phyloP scores from a whole-genome alignment of 1,140 invertebrate species.

The Saccostrea glomerata region DNA sequence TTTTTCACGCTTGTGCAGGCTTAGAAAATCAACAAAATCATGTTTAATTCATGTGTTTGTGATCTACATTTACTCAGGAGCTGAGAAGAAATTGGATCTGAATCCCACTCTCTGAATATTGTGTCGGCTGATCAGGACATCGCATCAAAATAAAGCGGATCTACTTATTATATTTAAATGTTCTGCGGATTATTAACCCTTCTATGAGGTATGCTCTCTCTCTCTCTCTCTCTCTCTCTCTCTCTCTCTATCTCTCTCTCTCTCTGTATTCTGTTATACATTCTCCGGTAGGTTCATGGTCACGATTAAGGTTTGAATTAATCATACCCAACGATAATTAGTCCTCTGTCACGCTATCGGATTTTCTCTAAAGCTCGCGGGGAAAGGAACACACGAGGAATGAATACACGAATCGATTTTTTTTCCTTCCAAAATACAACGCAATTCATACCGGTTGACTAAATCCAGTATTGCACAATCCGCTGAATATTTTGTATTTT shows the following conservation, averaged over 20 bases:
- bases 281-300: too few relatives aligned
- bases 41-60: background rate
- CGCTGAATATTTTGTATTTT: too few relatives aligned
- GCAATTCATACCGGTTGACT: too few relatives aligned
- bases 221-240: background rate
- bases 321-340: too few relatives aligned
- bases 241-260: background rate
- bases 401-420: too few relatives aligned
- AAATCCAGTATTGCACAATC: too few relatives aligned
- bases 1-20: background rate
- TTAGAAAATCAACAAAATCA: background rate
- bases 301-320: too few relatives aligned
- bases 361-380: too few relatives aligned
- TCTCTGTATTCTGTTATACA: background rate
- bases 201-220: background rate
- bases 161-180: background rate
- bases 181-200: background rate
- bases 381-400: too few relatives aligned
- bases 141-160: background rate
- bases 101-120: background rate
- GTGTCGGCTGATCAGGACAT: background rate
- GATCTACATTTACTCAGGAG: background rate
- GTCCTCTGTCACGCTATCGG: too few relatives aligned
- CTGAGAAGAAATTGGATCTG: background rate
- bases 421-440: too few relatives aligned